phyloP scores from a whole-genome alignment of 1,140 invertebrate genomes.

The Penaeus indicus region DNA sequence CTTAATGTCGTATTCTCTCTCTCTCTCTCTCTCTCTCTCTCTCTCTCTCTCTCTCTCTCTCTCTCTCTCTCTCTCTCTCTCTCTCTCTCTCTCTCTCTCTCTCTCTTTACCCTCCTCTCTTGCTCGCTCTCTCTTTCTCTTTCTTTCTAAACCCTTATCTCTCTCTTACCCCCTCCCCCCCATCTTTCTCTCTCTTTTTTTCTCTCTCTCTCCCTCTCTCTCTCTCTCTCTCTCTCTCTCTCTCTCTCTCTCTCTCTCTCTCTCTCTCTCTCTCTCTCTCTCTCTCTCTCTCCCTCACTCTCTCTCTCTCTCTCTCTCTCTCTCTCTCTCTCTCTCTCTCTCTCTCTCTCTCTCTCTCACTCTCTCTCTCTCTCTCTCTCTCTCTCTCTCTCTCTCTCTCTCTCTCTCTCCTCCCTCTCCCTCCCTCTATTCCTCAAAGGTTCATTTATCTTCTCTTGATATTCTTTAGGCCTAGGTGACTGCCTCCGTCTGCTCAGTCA shows the following conservation, averaged over 20 bases:
- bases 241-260: not conserved
- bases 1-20: not conserved
- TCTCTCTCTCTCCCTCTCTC: too few species aligned
- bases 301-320: not conserved
- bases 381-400: not conserved
- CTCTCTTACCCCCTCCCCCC: not conserved
- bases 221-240: too few species aligned
- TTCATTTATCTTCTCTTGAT: constrained; percentile 9
- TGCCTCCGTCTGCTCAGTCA: not conserved
- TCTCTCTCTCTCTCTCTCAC: not conserved
- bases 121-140: not conserved
- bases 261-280: not conserved
- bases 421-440: not conserved
- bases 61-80: not conserved
- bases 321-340: not conserved
- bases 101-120: not conserved
- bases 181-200: not conserved
- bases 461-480: not conserved
- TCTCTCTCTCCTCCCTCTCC: not conserved
- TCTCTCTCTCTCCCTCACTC: not conserved
- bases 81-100: not conserved
- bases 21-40: not conserved
- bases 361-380: not conserved
- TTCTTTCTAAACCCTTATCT: not conserved
- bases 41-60: not conserved